Conservation (phyloP, 2,797 vertebrate genomes). For the Emys orbicularis region DNA sequence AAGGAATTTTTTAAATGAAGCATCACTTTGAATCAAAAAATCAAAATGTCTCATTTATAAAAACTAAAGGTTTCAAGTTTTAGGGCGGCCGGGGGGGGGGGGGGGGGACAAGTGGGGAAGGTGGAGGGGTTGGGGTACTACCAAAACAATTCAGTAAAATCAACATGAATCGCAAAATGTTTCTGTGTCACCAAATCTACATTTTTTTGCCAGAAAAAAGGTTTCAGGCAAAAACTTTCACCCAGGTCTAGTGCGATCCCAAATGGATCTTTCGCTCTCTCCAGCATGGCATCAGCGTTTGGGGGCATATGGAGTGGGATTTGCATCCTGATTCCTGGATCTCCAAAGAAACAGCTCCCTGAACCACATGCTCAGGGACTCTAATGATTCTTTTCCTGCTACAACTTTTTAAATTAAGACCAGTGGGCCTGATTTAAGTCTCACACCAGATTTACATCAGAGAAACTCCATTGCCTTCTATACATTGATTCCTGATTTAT, state of each 20-base stretch:
- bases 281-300: neutral
- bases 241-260: neutral
- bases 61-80: neutral
- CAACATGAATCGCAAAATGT: neutral
- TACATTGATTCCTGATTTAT: neutral
- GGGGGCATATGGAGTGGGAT: neutral
- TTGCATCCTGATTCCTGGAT: neutral
- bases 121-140: neutral
- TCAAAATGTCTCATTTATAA: neutral
- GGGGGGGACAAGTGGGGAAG: too few species aligned
- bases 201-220: neutral
- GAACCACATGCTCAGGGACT: neutral
- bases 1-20: neutral
- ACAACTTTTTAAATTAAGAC: neutral
- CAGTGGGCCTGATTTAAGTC: neutral
- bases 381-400: neutral
- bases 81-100: accelerated
- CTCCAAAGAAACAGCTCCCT: too few species aligned
- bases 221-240: neutral
- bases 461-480: neutral
- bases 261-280: too few species aligned
- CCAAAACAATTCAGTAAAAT: neutral
- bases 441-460: neutral
- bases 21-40: neutral
- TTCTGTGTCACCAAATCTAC: neutral